Conservation (phyloP, 1,140 invertebrate species). For the Araneus ventricosus region DNA sequence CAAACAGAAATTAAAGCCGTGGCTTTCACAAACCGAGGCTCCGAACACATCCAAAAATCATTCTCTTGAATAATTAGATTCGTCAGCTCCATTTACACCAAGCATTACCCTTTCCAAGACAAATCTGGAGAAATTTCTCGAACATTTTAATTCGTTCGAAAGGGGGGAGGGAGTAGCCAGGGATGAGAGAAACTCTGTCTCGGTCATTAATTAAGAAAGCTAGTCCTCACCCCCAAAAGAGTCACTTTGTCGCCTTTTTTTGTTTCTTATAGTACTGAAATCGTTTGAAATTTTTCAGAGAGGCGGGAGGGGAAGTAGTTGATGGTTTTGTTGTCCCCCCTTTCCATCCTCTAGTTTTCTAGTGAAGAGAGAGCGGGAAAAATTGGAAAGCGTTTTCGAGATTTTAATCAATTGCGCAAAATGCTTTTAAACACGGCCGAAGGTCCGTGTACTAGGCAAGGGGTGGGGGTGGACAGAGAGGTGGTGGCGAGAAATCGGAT, state of each 20-base stretch:
- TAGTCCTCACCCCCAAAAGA: neutral
- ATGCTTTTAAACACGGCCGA: neutral
- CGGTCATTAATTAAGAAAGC: conserved; percentile 12
- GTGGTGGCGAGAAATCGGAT: neutral
- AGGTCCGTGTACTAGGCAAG: neutral
- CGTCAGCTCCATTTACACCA: neutral
- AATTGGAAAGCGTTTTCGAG: neutral
- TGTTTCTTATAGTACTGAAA: neutral
- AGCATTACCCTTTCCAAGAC: neutral
- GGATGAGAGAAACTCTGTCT: conserved; percentile 3
- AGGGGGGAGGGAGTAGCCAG: neutral
- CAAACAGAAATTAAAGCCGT: neutral
- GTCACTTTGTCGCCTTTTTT: neutral
- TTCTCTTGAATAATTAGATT: neutral
- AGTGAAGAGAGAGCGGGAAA: neutral
- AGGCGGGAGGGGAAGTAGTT: too few relatives aligned
- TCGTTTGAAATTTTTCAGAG: neutral
- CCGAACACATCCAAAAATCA: neutral
- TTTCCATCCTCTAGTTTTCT: neutral
- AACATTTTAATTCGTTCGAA: neutral
- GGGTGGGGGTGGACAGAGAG: neutral
- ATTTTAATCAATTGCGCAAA: conserved; percentile 7
- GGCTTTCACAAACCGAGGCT: neutral
- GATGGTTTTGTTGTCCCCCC: too few relatives aligned
- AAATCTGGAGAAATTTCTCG: neutral